Evolutionary conservation across 2,888 invertebrate genomes (phyloP).

Genomic region (Falcaria lacertinaria): DNA sequence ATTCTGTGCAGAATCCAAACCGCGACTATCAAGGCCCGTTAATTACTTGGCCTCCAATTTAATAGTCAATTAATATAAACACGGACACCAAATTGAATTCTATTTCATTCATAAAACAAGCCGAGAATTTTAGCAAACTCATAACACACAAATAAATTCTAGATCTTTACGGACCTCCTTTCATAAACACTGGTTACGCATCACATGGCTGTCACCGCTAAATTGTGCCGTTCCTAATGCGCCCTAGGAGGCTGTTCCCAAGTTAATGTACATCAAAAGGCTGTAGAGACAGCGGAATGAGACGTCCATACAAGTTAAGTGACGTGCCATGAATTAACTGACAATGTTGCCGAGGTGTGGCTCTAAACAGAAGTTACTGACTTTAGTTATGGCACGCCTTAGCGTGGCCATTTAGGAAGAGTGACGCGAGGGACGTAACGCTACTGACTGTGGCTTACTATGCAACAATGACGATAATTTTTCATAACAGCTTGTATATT

Average conservation of each 20-base stretch:
- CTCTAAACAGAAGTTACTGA: conserved; percentile 67
- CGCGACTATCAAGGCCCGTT: too few relatives aligned
- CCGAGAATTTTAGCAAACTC: too few relatives aligned
- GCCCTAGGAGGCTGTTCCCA: conserved; percentile 25
- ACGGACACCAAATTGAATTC: too few relatives aligned
- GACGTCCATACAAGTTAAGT: conserved; percentile 39
- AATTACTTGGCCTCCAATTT: too few relatives aligned
- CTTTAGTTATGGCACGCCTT: conserved; percentile 57
- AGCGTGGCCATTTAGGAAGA: conserved; percentile 8
- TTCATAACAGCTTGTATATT: too few relatives aligned
- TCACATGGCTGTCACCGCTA: background rate
- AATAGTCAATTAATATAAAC: too few relatives aligned
- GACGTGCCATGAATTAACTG: conserved; percentile 53
- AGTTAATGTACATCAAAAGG: conserved; percentile 28
- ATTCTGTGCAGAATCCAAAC: too few relatives aligned
- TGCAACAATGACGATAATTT: too few relatives aligned
- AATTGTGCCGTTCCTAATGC: background rate
- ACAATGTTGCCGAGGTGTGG: conserved; percentile 46
- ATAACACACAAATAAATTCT: background rate
- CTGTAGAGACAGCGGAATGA: conserved; percentile 38
- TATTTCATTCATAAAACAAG: too few relatives aligned
- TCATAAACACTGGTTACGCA: background rate
- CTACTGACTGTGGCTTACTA: too few relatives aligned
- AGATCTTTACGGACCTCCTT: background rate
- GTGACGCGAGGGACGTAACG: background rate